A percentile compares a stretch with the other conserved stretches of the same genome.
These are phyloP conservation scores for Tridacna crocea DNA, from an alignment of 2,888 invertebrate genomes.

Conservation along the genomic window DNA sequence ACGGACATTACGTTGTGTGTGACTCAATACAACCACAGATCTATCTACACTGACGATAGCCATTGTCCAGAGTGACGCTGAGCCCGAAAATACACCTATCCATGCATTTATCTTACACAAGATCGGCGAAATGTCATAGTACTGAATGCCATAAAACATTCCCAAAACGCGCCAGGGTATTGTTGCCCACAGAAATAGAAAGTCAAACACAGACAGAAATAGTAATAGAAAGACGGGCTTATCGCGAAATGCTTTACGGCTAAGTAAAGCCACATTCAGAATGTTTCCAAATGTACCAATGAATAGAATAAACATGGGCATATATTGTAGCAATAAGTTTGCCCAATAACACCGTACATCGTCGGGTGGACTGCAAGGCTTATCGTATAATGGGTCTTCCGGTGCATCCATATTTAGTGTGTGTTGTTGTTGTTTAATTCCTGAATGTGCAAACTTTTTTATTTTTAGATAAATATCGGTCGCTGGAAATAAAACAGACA, in stretches of 20 bases:
- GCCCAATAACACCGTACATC: too few relatives aligned
- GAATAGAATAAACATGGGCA: not conserved
- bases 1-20: not conserved
- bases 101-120: not conserved
- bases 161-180: not conserved
- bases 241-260: not conserved
- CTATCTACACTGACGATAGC: not conserved
- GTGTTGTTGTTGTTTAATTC: too few relatives aligned
- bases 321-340: too few relatives aligned
- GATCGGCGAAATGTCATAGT: not conserved
- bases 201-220: not conserved
- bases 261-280: not conserved
- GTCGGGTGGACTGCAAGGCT: too few relatives aligned
- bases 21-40: not conserved
- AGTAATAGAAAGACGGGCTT: conserved; percentile 2
- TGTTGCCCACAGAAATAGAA: not conserved
- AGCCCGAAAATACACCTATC: not conserved
- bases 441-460: too few relatives aligned
- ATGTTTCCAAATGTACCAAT: not conserved
- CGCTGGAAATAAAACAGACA: too few relatives aligned
- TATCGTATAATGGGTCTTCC: too few relatives aligned
- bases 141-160: not conserved
- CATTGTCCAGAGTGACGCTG: conserved; percentile 1
- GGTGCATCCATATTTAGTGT: too few relatives aligned
- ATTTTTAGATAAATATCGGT: too few relatives aligned